Conservation (phyloP, 2,113 vertebrate species). For the Paramisgurnus dabryanus region DNA sequence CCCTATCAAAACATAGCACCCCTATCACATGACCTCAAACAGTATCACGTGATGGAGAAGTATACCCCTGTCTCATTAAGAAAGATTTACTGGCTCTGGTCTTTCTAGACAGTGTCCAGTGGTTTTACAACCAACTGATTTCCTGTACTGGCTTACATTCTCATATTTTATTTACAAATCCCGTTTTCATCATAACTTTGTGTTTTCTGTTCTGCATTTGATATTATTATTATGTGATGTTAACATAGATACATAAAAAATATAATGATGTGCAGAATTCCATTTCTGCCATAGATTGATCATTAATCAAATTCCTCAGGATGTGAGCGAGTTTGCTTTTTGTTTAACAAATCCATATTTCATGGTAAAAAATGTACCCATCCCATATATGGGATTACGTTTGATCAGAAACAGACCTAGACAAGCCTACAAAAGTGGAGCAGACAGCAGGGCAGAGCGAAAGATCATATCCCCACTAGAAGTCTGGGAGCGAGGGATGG, state of each 20-base stretch:
- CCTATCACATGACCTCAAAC: slow-evolving; percentile 34
- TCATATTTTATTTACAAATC: slow-evolving; percentile 14
- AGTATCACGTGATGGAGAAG: slow-evolving; percentile 7
- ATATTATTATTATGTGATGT: background rate
- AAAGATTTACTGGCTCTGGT: slow-evolving; percentile 23
- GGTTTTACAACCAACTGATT: slow-evolving; percentile 28
- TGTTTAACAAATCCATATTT: slow-evolving; percentile 21
- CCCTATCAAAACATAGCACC: slow-evolving; percentile 50
- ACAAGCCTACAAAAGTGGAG: slow-evolving; percentile 17
- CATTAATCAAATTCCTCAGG: slow-evolving; percentile 23
- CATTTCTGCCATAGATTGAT: background rate
- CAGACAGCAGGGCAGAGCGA: slow-evolving; percentile 29
- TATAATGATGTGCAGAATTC: background rate
- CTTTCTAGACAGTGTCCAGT: slow-evolving; percentile 21
- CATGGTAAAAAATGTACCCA: background rate
- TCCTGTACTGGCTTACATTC: slow-evolving; percentile 14
- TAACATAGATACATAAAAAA: background rate
- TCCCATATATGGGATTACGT: slow-evolving; percentile 33
- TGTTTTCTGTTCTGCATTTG: background rate
- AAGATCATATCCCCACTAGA: slow-evolving; percentile 38
- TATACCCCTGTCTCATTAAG: slow-evolving; percentile 7
- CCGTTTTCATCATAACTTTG: too few relatives aligned
- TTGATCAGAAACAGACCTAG: slow-evolving; percentile 44
- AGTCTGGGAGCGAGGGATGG: slow-evolving; percentile 61
- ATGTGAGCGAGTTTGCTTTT: background rate